A percentile compares a stretch with the other conserved stretches of the same genome.
These are phyloP conservation scores for Xanthia togata DNA, from an alignment of 2,888 invertebrate genomes.

Conservation along the genomic window DNA sequence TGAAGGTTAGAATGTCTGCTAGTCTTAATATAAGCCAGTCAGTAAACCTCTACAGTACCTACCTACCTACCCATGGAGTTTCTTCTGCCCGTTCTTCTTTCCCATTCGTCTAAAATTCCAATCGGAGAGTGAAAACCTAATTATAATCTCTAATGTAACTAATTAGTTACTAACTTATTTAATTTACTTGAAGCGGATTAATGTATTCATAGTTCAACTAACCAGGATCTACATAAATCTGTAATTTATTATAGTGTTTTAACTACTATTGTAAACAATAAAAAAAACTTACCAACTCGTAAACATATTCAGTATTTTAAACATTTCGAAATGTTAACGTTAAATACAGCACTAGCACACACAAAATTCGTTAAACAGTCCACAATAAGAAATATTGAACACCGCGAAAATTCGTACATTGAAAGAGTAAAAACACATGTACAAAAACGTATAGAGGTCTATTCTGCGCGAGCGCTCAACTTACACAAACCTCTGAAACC, in stretches of 20 bases:
- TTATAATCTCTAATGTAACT: not conserved
- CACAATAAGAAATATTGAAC: slow-evolving; percentile 39
- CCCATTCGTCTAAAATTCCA: not conserved
- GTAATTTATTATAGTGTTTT: not conserved
- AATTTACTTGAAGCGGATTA: not conserved
- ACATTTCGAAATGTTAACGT: slow-evolving; percentile 54
- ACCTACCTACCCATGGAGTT: not conserved
- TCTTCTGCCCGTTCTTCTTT: not conserved
- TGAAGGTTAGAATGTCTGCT: too few relatives aligned
- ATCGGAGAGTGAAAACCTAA: not conserved
- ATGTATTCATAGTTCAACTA: not conserved
- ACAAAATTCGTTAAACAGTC: slow-evolving; percentile 47
- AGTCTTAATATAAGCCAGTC: too few relatives aligned
- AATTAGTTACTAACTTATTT: not conserved
- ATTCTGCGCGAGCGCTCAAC: slow-evolving; percentile 73
- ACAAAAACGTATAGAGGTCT: slow-evolving; percentile 66
- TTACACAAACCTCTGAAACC: slow-evolving; percentile 77
- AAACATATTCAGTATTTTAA: slow-evolving; percentile 44
- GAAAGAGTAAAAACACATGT: slow-evolving; percentile 11
- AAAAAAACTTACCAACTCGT: slow-evolving; percentile 65
- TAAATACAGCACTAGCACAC: slow-evolving; percentile 57
- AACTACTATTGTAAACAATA: not conserved
- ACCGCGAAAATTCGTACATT: slow-evolving; percentile 31
- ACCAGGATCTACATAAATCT: not conserved
- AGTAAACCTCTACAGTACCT: too few relatives aligned